Evolutionary conservation across 1,140 invertebrate species (phyloP), one percentile per base, ranked within the genome.

Genomic region (Drosophila persimilis): DNA sequence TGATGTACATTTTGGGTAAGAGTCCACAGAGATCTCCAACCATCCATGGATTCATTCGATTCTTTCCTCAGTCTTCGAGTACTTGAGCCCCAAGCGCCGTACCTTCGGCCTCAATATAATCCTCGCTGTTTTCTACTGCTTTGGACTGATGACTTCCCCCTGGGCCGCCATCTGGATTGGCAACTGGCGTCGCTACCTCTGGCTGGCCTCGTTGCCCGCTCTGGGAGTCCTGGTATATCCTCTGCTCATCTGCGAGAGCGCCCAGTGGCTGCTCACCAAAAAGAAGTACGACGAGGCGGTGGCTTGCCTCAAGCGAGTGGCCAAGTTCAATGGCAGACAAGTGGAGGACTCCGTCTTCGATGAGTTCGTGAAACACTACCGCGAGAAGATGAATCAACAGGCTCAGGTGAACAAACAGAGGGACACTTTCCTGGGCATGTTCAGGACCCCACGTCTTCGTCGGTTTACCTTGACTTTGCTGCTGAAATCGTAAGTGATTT

Each of bases 1-100:
- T 94, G 81, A 94, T 94, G 92, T 94, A 94, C 64, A 94, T 94
- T 62, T 92, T 94, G 67, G 92, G 93, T 93, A 77, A 90, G 88
- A 13, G 1, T 4, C 4, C 3, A 13, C 35, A 13, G 35, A 13
- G 35, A 39, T 5, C 35, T 5, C 5, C 1, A 13, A 1, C 35
- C 11, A 13, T 13, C 9, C 35, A 0, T 1, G 4, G 11, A 39
- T 13, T 39, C 17, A 59, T 9, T 3, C 15, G 15, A 17, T 6
- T 11, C 8, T 15, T 22, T 0, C 29, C 29, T 0, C 92, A 77
- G 93, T 94, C 1, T 92, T 94, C 91, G 93, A 94, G 90, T 94
- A 94, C 80, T 90, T 94, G 3, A 92, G 92, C 44, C 93, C 93
- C 15, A 91, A 88, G 17, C 93, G 92, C 77, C 83, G 93, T 45